Evolutionary conservation across 2,113 vertebrate species (phyloP), one percentile per base, ranked within the genome.

Genomic region (Prunella himalayana): DNA sequence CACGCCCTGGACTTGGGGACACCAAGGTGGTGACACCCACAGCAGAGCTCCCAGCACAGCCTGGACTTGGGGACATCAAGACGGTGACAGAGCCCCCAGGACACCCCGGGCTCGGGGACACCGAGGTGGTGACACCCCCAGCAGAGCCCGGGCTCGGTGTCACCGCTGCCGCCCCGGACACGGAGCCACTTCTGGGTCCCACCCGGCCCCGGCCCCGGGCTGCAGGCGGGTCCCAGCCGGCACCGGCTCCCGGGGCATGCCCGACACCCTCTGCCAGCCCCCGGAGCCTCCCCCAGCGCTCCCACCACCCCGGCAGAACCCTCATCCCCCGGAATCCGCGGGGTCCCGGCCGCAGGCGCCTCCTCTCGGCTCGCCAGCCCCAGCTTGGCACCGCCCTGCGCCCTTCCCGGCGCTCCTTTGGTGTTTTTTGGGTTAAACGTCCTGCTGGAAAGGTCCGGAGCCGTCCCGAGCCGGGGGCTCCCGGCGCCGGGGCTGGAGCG

Each of bases 11-110:
- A n/a, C n/a, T n/a, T n/a, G 28, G 51, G 10, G 35, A 16, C 41
- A 14, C 1, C 5, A 0, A 0, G 59, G 54, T 0, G 35, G 75
- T 8, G 27, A 31, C 78, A 53, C n/a, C n/a, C n/a, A n/a, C n/a
- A n/a, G n/a, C n/a, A n/a, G 50, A 51, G 28, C 6, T 16, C 4
- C 6, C 16, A 18, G 27, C 15, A 27, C 49, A 24, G 3, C 23
- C 47, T 13, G 47, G 47, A 23, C 47, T 24, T 8, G 19, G 44
- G 44, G 44, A 45, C 44, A 45, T 10, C 44, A 10, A 20, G 44
- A 19, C 16, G 44, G 44, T 8, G 44, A 45, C 44, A 44, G 44
- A 47, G 6, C 21, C 45, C 45, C 20, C 45, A 45, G 45, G 20
- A 45, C 45, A 11, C 16, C 20, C 45, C 45, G 45, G 20, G 45